Conservation (phyloP, 2,797 vertebrate genomes). For the Hirundo rustica region DNA sequence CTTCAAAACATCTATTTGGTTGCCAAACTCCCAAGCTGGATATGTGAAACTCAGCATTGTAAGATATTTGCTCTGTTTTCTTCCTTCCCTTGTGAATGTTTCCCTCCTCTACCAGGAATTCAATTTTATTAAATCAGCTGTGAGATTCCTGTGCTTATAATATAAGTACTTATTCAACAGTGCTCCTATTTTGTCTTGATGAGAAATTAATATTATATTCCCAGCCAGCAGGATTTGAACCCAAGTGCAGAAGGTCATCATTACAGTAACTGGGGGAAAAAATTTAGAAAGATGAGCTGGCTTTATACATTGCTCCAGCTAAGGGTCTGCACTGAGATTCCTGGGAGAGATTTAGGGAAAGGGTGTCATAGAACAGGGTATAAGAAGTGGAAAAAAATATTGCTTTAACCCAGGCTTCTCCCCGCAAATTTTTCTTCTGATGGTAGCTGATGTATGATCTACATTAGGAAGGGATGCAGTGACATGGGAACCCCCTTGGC, state of each 20-base stretch:
- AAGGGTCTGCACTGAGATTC: neutral
- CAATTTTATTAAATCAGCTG: neutral
- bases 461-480: neutral
- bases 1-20: neutral
- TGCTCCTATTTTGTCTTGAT: neutral
- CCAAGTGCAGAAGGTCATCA: neutral
- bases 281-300: neutral
- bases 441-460: neutral
- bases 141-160: neutral
- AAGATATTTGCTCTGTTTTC: neutral
- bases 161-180: neutral
- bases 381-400: neutral
- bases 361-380: neutral
- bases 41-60: neutral
- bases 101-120: neutral
- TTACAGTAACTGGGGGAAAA: neutral
- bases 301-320: neutral
- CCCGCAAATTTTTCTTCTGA: neutral
- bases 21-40: neutral
- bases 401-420: neutral
- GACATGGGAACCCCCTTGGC: neutral
- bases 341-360: neutral
- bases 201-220: neutral
- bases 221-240: neutral
- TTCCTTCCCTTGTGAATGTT: neutral